These are phyloP conservation scores for Orientallactaga sibirica DNA, from an alignment of 2,797 vertebrate genomes.

Conservation along the genomic window DNA sequence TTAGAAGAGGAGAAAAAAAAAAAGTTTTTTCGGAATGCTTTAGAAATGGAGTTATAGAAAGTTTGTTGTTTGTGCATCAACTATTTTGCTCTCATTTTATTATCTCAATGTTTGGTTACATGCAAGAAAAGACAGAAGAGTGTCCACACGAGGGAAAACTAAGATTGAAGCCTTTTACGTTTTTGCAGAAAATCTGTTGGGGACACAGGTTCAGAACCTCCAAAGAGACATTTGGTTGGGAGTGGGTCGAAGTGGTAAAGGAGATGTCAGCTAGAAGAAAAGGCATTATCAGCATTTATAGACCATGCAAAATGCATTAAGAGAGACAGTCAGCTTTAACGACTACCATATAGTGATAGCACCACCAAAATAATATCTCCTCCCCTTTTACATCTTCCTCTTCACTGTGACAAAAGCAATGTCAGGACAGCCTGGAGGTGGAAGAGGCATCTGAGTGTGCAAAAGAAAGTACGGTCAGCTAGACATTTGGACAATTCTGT, in stretches of 20 bases:
- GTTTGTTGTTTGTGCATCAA: not conserved
- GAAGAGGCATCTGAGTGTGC: not conserved
- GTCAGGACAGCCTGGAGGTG: not conserved
- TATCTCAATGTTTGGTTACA: not conserved
- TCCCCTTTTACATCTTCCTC: not conserved
- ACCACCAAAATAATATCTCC: not conserved
- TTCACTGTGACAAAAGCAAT: not conserved
- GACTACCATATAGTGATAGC: not conserved
- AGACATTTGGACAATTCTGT: not conserved
- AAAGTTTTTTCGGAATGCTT: not conserved
- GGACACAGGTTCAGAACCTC: not conserved
- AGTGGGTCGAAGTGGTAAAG: not conserved
- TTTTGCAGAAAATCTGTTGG: not conserved
- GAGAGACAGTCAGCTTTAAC: slow-evolving; percentile 35
- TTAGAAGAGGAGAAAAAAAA: not conserved
- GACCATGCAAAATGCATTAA: slow-evolving; percentile 47
- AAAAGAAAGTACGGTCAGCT: not conserved
- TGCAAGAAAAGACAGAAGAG: not conserved
- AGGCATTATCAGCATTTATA: not conserved
- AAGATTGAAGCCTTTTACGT: not conserved
- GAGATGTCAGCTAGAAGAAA: not conserved
- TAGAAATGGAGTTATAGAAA: not conserved
- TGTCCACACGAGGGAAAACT: accelerated
- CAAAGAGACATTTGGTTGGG: not conserved
- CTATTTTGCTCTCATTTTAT: not conserved